phyloP scores from a whole-genome alignment of 2,113 vertebrate species.

The Strix aluco region DNA sequence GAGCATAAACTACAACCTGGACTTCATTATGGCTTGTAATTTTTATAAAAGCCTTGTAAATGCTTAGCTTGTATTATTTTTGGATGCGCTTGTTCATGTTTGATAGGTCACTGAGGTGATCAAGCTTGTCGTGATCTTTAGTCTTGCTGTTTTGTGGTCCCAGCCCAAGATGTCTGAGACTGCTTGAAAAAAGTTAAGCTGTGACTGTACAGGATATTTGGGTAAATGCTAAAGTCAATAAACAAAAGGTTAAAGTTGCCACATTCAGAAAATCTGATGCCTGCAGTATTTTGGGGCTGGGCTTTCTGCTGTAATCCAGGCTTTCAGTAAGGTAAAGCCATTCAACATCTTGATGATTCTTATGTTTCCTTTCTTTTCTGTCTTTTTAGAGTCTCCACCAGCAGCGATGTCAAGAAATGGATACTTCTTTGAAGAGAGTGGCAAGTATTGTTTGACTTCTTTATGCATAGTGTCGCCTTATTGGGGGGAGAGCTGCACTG shows the following conservation, averaged over 20 bases:
- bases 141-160: not conserved
- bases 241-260: not conserved
- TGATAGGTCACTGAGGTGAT: not conserved
- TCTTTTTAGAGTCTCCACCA: slow-evolving; percentile 67
- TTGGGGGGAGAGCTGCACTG: not conserved
- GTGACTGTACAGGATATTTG: not conserved
- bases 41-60: not conserved
- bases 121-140: not conserved
- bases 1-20: not conserved
- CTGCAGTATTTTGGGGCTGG: not conserved
- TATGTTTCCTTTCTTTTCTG: not conserved
- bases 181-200: too few relatives aligned
- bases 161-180: not conserved
- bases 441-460: slow-evolving; percentile 75
- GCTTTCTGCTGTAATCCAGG: not conserved
- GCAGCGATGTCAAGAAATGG: slow-evolving; percentile 84
- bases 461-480: not conserved
- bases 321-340: not conserved
- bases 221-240: not conserved
- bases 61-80: not conserved
- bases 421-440: slow-evolving; percentile 84
- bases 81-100: not conserved
- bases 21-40: not conserved
- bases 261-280: not conserved
- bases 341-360: not conserved